Conservation (phyloP, 2,797 vertebrate species). For the Chaetodon trifasciatus region DNA sequence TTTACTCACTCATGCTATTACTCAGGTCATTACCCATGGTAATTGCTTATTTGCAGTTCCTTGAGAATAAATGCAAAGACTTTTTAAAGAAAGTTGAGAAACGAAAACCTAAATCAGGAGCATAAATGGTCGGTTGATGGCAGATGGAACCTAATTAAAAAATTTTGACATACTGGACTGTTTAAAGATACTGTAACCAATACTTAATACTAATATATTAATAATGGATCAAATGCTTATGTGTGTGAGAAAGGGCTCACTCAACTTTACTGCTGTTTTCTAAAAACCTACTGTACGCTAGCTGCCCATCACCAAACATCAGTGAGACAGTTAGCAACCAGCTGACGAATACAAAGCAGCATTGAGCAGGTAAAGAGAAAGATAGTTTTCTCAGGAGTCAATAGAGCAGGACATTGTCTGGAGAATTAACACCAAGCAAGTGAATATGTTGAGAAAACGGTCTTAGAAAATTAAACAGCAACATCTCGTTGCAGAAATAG, state of each 20-base stretch:
- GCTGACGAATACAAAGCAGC: background rate
- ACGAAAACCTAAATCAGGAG: background rate
- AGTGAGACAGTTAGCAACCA: background rate
- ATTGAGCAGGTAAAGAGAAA: background rate
- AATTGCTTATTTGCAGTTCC: conserved; percentile 38
- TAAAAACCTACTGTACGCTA: background rate
- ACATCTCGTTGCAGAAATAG: background rate
- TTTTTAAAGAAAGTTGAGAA: conserved; percentile 10
- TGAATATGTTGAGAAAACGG: too few relatives aligned
- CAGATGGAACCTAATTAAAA: background rate
- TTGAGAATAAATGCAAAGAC: conserved; percentile 21
- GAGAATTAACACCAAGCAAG: too few relatives aligned
- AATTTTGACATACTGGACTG: too few relatives aligned
- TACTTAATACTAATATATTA: background rate
- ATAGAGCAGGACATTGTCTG: too few relatives aligned
- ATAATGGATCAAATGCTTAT: background rate
- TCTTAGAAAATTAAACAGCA: background rate
- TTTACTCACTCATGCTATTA: conserved; percentile 25
- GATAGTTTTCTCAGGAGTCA: background rate
- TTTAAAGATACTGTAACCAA: background rate
- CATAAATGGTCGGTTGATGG: background rate
- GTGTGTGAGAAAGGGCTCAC: background rate
- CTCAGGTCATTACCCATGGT: background rate
- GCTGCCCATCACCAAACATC: background rate
- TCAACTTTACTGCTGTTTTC: background rate